These are phyloP conservation scores for Pocota personata DNA, from an alignment of 2,888 invertebrate genomes.

Conservation along the genomic window DNA sequence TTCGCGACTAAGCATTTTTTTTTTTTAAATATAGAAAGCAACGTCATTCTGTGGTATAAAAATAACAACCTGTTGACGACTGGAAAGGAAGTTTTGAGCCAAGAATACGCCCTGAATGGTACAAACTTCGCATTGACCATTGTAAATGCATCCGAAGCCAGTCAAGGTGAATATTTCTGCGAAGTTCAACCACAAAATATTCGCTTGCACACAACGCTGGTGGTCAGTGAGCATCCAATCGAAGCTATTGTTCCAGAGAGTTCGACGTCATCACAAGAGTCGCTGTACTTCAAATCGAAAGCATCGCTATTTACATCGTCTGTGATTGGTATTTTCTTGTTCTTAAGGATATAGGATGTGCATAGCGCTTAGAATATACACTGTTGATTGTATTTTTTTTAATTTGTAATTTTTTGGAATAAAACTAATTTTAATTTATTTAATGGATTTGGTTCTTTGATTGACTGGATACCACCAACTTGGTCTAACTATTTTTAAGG, in stretches of 20 bases:
- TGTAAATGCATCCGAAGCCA: conserved; percentile 75
- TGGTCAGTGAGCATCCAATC: conserved; percentile 73
- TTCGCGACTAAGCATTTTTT: not conserved
- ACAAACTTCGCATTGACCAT: conserved; percentile 75
- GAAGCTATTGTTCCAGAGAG: conserved; percentile 78
- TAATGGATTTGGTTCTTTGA: conserved; percentile 27
- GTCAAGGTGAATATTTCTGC: conserved; percentile 77
- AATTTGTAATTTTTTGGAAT: conserved; percentile 49
- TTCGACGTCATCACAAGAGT: conserved; percentile 75
- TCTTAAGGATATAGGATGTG: conserved; percentile 60
- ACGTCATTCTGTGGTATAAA: conserved; percentile 77
- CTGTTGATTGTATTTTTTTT: conserved; percentile 59
- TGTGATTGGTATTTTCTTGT: conserved; percentile 67
- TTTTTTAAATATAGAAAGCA: conserved; percentile 30
- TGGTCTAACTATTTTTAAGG: too few species aligned
- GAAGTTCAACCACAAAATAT: conserved; percentile 75
- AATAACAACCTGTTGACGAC: conserved; percentile 70
- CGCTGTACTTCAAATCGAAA: conserved; percentile 26
- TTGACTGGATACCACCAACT: not conserved
- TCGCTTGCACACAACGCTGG: conserved; percentile 71
- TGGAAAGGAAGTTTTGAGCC: conserved; percentile 72
- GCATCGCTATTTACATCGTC: conserved; percentile 4
- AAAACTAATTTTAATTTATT: conserved; percentile 70
- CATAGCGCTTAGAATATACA: conserved; percentile 29
- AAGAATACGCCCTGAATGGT: conserved; percentile 75